Percentiles rank a stretch among this genome's conserved stretches.
phyloP scores from a whole-genome alignment of 2,888 invertebrate species.

The Glyphotaelius pellucidus region DNA sequence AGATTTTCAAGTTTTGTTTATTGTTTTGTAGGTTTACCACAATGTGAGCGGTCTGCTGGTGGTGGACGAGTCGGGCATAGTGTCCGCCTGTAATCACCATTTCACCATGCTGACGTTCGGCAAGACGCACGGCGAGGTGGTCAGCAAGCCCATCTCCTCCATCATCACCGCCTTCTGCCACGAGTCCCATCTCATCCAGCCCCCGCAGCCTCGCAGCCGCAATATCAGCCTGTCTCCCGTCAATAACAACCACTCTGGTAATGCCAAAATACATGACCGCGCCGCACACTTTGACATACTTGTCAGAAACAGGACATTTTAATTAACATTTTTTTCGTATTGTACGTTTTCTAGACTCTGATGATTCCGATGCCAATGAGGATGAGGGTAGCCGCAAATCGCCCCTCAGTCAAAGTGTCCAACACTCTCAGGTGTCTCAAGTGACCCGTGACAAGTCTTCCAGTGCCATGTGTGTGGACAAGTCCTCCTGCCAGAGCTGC shows the following conservation, averaged over 20 bases:
- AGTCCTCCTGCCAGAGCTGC: slow-evolving; percentile 72
- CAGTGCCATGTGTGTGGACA: slow-evolving; percentile 75
- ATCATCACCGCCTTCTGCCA: slow-evolving; percentile 81
- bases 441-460: slow-evolving; percentile 75
- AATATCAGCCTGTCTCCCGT: slow-evolving; percentile 78
- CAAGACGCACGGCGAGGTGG: slow-evolving; percentile 78
- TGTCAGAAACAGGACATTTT: background rate
- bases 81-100: slow-evolving; percentile 82
- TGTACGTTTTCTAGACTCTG: slow-evolving; percentile 73
- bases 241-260: slow-evolving; percentile 75
- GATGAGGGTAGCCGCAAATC: slow-evolving; percentile 76
- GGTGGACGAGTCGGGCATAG: slow-evolving; percentile 79
- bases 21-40: slow-evolving; percentile 75
- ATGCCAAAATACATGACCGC: background rate
- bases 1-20: no score
- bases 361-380: slow-evolving; percentile 72
- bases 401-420: slow-evolving; percentile 74
- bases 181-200: slow-evolving; percentile 75
- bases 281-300: background rate
- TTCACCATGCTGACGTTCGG: slow-evolving; percentile 83
- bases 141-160: slow-evolving; percentile 77
- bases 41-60: slow-evolving; percentile 83
- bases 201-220: slow-evolving; percentile 72
- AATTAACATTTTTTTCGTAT: background rate
- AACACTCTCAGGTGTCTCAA: slow-evolving; percentile 72